A percentile compares a stretch with the other conserved stretches of the same genome.
Conservation (phyloP, 2,113 vertebrate species). For the Platycercus adscitus region DNA sequence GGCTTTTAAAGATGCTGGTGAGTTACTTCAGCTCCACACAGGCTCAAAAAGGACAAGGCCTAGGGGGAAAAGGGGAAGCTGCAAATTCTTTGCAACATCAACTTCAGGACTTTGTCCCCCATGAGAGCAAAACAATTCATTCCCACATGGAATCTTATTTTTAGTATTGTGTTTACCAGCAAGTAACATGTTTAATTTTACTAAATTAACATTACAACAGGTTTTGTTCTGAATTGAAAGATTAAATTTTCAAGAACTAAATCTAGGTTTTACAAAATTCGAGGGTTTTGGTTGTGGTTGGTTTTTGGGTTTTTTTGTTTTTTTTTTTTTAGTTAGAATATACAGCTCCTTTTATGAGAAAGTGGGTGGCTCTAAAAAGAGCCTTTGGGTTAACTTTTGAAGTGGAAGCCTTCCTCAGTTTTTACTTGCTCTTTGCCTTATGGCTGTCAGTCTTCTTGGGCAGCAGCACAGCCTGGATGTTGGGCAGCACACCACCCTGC, state of each 20-base stretch:
- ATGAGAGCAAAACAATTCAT: accelerated
- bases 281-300: too few species aligned
- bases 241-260: background rate
- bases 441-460: constrained; percentile 89
- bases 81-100: accelerated
- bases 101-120: accelerated
- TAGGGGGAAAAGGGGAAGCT: accelerated
- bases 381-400: background rate
- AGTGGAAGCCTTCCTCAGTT: accelerated
- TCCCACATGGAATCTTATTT: accelerated
- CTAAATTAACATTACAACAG: background rate
- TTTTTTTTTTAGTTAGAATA: accelerated
- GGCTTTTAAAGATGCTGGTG: accelerated
- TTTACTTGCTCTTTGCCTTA: constrained; percentile 64
- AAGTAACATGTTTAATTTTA: accelerated
- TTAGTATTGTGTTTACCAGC: accelerated
- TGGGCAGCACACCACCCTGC: constrained; percentile 89
- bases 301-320: too few species aligned
- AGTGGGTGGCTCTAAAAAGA: constrained; percentile 44
- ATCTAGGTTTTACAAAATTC: background rate
- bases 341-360: constrained; percentile 3
- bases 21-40: accelerated
- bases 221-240: background rate
- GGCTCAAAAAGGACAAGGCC: too few species aligned
- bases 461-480: constrained; percentile 90